Evolutionary conservation across 2,113 vertebrate genomes (phyloP), one percentile per base, ranked within the genome.

Genomic region (Gila orcuttii): DNA sequence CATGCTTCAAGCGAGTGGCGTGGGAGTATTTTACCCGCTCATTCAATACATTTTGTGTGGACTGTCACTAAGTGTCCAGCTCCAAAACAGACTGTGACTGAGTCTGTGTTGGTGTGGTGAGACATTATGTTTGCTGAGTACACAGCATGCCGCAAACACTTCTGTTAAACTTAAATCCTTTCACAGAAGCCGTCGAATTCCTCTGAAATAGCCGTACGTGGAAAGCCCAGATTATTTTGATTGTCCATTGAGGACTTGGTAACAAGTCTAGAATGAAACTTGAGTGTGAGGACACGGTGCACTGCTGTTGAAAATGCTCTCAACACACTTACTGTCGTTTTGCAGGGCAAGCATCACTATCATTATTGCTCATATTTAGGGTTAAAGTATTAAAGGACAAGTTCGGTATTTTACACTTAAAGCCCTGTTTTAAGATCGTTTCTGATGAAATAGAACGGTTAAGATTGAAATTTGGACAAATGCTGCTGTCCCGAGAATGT

Each of bases 151-250:
- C 52, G 36, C 21, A 85, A 86, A 82, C 91, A 84, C 87, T 90
- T 78, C 88, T 88, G 91, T 90, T 91, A 92, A 91, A 89, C 73
- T 90, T 90, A 90, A 91, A 92, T 87, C 89, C 36, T 25, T 92
- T 91, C 90, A 87, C 83, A 86, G 90, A 92, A 92, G 42, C 59
- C 9, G 36, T 36, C 25, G 28, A 23, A 8, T 91, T 90, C 89
- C 66, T 79, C n/a, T 64, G 89, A 90, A 90, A 88, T 86, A 74
- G 33, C 52, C 33, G 8, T 91, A 82, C 88, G 64, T 84, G 79
- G 91, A 90, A 92, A 80, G 52, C 31, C 55, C 69, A 73, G 76
- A 79, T 28, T 73, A 73, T 83, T 69, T 83, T 83, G 62, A 82
- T 75, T 86, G 64, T 17, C 12, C 8, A 19, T 87, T 77, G 62